phyloP scores from a whole-genome alignment of 2,113 vertebrate genomes.

The Neogale vison region DNA sequence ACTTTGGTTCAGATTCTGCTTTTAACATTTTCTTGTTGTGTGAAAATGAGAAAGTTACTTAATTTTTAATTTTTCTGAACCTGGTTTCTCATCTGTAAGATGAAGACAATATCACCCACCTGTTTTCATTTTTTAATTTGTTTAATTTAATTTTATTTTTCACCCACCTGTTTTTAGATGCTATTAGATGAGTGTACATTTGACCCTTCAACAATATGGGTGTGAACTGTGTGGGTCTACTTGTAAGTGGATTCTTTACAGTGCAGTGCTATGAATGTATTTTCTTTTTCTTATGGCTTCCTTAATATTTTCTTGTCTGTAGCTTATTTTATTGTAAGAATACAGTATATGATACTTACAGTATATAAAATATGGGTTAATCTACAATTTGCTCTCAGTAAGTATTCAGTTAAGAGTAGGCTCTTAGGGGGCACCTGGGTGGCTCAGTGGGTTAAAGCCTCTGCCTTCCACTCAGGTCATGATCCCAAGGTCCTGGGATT shows the following conservation, averaged over 20 bases:
- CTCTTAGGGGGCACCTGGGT: neutral
- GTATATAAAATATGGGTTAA: neutral
- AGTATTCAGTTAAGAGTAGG: neutral
- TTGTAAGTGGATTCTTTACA: neutral
- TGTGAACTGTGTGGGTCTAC: neutral
- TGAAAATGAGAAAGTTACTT: neutral
- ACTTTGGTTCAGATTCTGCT: neutral
- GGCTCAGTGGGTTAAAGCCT: too few species aligned
- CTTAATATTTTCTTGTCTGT: neutral
- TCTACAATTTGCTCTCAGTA: neutral
- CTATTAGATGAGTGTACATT: neutral
- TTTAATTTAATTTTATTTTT: neutral
- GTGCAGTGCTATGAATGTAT: neutral
- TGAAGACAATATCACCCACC: neutral
- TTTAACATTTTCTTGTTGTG: neutral
- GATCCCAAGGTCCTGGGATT: too few species aligned
- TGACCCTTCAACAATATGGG: neutral
- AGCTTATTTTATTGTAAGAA: neutral
- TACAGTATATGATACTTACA: neutral
- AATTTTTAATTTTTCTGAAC: constrained; percentile 15
- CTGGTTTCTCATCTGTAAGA: neutral
- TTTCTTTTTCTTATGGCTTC: neutral
- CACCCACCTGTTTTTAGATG: neutral
- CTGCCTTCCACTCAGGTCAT: too few species aligned
- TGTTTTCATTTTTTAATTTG: neutral